Base-by-base conservation (phyloP, 2,888 invertebrate species). In the Phrixothrix hirtus region DNA sequence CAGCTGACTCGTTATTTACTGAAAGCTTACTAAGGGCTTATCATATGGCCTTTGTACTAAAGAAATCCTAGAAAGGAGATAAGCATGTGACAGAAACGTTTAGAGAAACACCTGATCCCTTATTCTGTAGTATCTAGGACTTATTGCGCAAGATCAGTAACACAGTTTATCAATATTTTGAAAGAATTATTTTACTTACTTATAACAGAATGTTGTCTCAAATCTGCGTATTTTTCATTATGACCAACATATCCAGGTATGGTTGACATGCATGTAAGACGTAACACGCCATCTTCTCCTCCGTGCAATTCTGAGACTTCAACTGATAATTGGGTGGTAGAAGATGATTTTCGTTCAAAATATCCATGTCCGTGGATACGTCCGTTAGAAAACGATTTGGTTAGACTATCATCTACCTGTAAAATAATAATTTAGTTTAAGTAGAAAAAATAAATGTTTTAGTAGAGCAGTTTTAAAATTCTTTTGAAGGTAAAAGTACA, bases 191-290 rank as follows among this genome's bases (percentile, higher is more conserved):
- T n/a, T 35, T 62, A 75, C 82, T 82, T 75, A 89, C 90, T 88
- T 71, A 83, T 83, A 43, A 87, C 86, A 27, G 86, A 86, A 66
- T 83, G 84, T 59, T 83, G 86, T 71, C 85, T 85, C 59, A 85
- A 79, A 70, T 90, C 89, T 39, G 89, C 89, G 67, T 84, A 90
- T 60, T 83, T 80, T 63, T 86, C 87, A 44, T 84, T 84, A 26
- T 84, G 83, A 10, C 83, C 84, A 12, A 88, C 82, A 61, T 86
- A 86, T 49, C 86, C 85, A 0, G 90, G 90, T 62, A 90, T 90
- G 38, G 90, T 89, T 27, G 89, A 83, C 55, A 87, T 81, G 69
- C 90, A 90, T 21, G 87, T 88, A 51, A 90, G 81, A 68, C 86
- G 84, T 58, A 89, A 77, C 45, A 82, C 79, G 0, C 87, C 87